These are phyloP conservation scores for Ectemnius cavifrons DNA, from an alignment of 2,888 invertebrate species.

Conservation along the genomic window DNA sequence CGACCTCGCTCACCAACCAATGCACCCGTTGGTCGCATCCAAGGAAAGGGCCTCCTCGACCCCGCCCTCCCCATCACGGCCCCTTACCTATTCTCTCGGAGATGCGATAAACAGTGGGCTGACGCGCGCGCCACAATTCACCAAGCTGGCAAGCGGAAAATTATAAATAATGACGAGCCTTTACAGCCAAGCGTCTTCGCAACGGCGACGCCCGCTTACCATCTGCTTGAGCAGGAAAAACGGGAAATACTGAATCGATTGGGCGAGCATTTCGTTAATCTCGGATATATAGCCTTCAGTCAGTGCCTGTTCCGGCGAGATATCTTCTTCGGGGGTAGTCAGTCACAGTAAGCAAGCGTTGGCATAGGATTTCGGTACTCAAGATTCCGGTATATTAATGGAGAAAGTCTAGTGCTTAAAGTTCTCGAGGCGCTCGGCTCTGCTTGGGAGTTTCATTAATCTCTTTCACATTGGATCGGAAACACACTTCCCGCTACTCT, in stretches of 20 bases:
- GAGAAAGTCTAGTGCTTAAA: too few species aligned
- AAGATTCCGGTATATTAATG: too few species aligned
- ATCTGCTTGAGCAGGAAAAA: conserved; percentile 3
- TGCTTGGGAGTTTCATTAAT: neutral
- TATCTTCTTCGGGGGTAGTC: too few species aligned
- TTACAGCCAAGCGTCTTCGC: conserved; percentile 35
- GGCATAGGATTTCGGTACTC: too few species aligned
- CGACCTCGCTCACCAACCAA: conserved; percentile 42
- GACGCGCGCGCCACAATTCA: conserved; percentile 34
- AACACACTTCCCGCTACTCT: neutral
- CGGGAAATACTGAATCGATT: neutral
- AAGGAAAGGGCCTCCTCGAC: conserved; percentile 41
- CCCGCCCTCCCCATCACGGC: conserved; percentile 19
- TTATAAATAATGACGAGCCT: conserved; percentile 76
- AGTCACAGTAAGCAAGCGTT: too few species aligned
- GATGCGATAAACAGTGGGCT: conserved; percentile 58
- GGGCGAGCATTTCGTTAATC: neutral
- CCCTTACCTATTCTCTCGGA: conserved; percentile 67
- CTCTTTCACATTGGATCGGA: neutral
- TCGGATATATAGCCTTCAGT: too few species aligned
- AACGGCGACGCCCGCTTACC: conserved; percentile 21
- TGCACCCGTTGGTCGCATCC: conserved; percentile 26
- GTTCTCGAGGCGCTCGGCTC: neutral
- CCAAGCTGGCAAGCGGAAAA: conserved; percentile 71
- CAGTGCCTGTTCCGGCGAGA: too few species aligned